These are phyloP conservation scores for Drosophila miranda DNA, from an alignment of 1,140 invertebrate genomes.

Conservation along the genomic window DNA sequence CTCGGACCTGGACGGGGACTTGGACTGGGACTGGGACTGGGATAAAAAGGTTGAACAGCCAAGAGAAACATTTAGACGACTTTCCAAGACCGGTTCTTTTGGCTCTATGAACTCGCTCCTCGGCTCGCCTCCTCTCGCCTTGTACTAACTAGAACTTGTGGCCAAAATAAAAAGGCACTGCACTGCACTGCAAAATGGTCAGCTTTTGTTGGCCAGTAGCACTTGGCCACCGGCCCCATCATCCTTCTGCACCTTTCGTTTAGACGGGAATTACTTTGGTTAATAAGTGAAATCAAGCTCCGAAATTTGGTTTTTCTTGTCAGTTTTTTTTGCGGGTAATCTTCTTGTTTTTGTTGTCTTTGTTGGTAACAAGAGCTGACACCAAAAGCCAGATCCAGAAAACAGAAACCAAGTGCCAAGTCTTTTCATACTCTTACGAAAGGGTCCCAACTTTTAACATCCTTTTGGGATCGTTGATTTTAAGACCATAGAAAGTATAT, in stretches of 20 bases:
- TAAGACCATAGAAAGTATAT: too few species aligned
- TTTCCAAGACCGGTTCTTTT: constrained; percentile 64
- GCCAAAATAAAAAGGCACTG: constrained; percentile 47
- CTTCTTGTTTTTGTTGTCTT: not conserved
- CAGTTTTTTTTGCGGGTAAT: not conserved
- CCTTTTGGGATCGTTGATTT: not conserved
- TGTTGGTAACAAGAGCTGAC: constrained; percentile 2
- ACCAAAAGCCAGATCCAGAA: too few species aligned
- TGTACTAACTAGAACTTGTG: constrained; percentile 61
- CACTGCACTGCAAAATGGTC: constrained; percentile 21
- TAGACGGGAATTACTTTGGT: constrained; percentile 17
- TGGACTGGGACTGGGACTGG: constrained; percentile 13
- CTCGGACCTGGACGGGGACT: constrained; percentile 5
- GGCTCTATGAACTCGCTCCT: constrained; percentile 47
- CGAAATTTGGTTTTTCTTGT: constrained; percentile 1
- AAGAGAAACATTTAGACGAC: constrained; percentile 61
- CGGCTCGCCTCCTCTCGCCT: constrained; percentile 16
- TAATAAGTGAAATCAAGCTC: constrained; percentile 19
- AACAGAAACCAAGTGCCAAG: not conserved
- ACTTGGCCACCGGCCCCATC: constrained; percentile 25
- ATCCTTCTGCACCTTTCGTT: constrained; percentile 20
- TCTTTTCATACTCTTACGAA: too few species aligned
- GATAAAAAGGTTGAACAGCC: constrained; percentile 19
- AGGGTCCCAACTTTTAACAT: not conserved
- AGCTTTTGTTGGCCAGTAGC: constrained; percentile 26